These are phyloP conservation scores for Saxidomus purpurata DNA, from an alignment of 1,140 invertebrate genomes.

Conservation along the genomic window DNA sequence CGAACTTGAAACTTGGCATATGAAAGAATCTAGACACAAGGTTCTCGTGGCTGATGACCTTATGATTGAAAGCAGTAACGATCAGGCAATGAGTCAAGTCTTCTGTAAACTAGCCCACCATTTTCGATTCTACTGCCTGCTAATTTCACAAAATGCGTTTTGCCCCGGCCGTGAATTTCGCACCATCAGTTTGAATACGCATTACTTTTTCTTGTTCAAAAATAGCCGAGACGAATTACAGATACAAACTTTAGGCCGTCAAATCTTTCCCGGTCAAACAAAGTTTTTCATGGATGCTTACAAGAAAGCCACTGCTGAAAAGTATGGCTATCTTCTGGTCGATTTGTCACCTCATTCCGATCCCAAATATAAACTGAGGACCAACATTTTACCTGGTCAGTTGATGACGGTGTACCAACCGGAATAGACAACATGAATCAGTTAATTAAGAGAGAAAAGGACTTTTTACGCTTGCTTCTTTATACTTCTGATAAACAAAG, in stretches of 20 bases:
- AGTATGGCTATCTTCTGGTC: slow-evolving; percentile 35
- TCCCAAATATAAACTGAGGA: slow-evolving; percentile 44
- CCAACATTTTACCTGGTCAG: slow-evolving; percentile 52
- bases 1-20: slow-evolving; percentile 30
- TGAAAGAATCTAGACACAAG: slow-evolving; percentile 35
- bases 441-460: slow-evolving; percentile 22
- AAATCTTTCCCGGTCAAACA: slow-evolving; percentile 38
- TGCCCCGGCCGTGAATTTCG: slow-evolving; percentile 40
- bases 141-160: slow-evolving; percentile 43
- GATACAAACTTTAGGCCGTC: slow-evolving; percentile 30
- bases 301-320: slow-evolving; percentile 43
- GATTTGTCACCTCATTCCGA: slow-evolving; percentile 45
- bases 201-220: slow-evolving; percentile 50
- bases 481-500: not conserved
- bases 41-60: slow-evolving; percentile 12
- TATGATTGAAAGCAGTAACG: slow-evolving; percentile 24
- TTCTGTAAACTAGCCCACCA: slow-evolving; percentile 30
- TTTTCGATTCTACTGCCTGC: slow-evolving; percentile 18
- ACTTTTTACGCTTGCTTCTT: slow-evolving; percentile 17
- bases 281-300: slow-evolving; percentile 59
- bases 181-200: slow-evolving; percentile 30
- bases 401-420: slow-evolving; percentile 35
- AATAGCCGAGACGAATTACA: slow-evolving; percentile 40
- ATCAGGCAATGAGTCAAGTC: not conserved
- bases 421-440: not conserved